Evolutionary conservation across 2,113 vertebrate genomes (phyloP), one percentile per base, ranked within the genome.

Genomic region (Passer domesticus): DNA sequence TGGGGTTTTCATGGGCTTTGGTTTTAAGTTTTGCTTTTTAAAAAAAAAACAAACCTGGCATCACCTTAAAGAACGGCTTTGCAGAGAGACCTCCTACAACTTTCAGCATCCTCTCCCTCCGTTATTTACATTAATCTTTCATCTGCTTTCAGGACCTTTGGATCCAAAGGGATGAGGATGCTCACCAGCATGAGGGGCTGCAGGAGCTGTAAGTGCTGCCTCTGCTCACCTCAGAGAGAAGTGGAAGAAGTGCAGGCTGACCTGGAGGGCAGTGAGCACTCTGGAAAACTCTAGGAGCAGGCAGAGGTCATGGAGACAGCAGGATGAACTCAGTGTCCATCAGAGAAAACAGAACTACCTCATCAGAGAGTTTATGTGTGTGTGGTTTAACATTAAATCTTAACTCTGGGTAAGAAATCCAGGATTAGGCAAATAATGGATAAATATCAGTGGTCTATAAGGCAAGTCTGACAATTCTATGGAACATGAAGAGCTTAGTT

Each of bases 111-210:
- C 60, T 90, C 49, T 86, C 37, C 27, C 23, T 43, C 44, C 60
- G 16, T 64, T 89, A 78, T 59, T 81, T 53, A 70, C 25, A 33
- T 64, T 15, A 27, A 68, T 68, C 33, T 53, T 69, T 73, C 72
- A 90, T 69, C 39, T 78, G 44, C 41, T 63, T 44, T 31, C 95
- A 98, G 97, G 98, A 98, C 41, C 92, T 98, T 86, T 85, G 92
- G 85, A 91, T 96, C 39, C 97, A 98, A 96, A 98, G 85, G 96
- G 98, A 98, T 4, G 97, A 98, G 68, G 98, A 98, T 9, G 89
- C 95, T 44, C 43, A 49, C 33, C 96, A 97, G 62, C 98, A 98
- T 0, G 68, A 98, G 15, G 97, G 92, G 75, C 95, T 98, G 22
- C 97, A 98, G 94, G 97, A 98, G 91, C 92, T 97, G 22, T 72